A percentile compares a stretch with the other conserved stretches of the same genome.
These are phyloP conservation scores for Norana najaformis DNA, from an alignment of 2,888 invertebrate genomes.

Conservation along the genomic window DNA sequence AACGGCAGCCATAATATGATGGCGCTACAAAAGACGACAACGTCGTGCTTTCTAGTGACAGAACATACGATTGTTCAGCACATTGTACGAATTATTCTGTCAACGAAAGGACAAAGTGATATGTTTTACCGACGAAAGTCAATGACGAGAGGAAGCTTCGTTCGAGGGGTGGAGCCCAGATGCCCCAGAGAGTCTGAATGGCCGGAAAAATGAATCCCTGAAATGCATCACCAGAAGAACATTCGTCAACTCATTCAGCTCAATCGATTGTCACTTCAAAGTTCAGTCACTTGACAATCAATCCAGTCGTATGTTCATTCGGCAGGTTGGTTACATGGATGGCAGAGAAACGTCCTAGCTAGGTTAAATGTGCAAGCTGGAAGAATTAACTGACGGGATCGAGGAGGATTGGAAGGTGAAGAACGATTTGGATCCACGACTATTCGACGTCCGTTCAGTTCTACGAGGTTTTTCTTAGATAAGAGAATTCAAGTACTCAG, in stretches of 20 bases:
- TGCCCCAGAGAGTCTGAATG: neutral
- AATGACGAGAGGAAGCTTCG: constrained; percentile 53
- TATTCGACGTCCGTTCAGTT: no score
- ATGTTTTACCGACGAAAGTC: constrained; percentile 36
- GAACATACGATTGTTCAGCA: neutral
- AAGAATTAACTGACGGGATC: neutral
- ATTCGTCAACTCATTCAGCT: neutral
- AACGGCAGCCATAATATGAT: no score
- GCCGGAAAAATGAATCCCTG: constrained; percentile 31
- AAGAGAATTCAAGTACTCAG: no score
- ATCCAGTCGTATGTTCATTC: neutral
- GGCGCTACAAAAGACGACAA: no score
- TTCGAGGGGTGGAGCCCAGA: constrained; percentile 31
- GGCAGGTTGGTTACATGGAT: neutral
- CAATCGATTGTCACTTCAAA: neutral
- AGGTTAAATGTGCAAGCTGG: neutral
- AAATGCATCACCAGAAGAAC: neutral
- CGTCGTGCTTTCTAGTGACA: neutral
- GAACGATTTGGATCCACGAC: no score
- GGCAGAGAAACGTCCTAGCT: neutral
- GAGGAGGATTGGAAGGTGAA: no score
- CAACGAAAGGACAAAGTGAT: neutral
- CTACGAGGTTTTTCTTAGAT: no score
- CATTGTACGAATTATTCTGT: neutral
- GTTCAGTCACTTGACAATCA: neutral